Conservation (phyloP, 2,888 invertebrate species). For the Caenorhabditis sulstoni region DNA sequence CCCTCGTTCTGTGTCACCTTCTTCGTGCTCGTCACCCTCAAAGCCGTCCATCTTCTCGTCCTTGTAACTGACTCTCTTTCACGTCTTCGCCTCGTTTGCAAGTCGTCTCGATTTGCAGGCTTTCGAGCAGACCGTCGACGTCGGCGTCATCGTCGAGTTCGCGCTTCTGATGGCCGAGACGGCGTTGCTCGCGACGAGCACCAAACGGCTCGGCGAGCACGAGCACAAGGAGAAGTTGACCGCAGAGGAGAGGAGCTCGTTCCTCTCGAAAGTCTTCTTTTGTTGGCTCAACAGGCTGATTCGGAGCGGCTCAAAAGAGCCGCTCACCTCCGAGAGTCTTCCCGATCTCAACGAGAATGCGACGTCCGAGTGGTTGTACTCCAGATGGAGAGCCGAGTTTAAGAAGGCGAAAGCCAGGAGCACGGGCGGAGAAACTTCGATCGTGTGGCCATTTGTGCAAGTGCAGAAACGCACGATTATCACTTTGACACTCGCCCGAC, state of each 20-base stretch:
- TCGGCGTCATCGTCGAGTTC: constrained; percentile 43
- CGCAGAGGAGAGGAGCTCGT: constrained; percentile 59
- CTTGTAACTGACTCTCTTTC: constrained; percentile 9
- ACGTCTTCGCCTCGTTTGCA: background rate
- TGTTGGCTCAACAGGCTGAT: constrained; percentile 60
- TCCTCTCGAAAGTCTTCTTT: constrained; percentile 63
- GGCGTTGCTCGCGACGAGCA: constrained; percentile 32
- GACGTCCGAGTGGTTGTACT: constrained; percentile 48
- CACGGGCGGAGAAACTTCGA: constrained; percentile 57
- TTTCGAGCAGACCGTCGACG: constrained; percentile 38
- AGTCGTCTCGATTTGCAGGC: constrained; percentile 9
- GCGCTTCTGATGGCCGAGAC: constrained; percentile 59
- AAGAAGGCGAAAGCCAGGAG: constrained; percentile 32
- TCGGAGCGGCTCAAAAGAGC: constrained; percentile 36
- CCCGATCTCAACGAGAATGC: constrained; percentile 47
- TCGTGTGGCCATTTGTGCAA: constrained; percentile 66
- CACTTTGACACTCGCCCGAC: constrained; percentile 64
- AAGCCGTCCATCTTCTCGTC: constrained; percentile 44
- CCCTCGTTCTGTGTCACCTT: constrained; percentile 52
- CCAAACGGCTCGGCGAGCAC: constrained; percentile 36
- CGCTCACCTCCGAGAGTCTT: constrained; percentile 46
- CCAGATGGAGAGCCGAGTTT: constrained; percentile 45
- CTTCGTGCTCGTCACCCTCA: constrained; percentile 20
- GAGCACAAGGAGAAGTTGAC: constrained; percentile 39
- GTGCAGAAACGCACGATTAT: constrained; percentile 68